These are phyloP conservation scores for Malurus alboscapulatus DNA, from an alignment of 2,113 vertebrate genomes.

Conservation along the genomic window DNA sequence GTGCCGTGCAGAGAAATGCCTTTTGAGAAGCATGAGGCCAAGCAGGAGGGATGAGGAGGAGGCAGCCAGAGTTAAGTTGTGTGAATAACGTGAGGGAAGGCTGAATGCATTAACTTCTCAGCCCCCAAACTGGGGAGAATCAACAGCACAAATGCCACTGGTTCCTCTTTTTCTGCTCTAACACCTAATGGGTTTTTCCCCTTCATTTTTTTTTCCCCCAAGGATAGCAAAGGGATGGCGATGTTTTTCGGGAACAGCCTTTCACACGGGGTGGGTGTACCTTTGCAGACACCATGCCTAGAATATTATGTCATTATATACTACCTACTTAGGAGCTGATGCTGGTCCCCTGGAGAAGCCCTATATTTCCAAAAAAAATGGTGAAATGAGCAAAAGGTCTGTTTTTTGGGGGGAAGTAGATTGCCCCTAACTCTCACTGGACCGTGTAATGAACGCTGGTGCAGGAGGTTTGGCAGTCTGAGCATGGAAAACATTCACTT, in stretches of 20 bases:
- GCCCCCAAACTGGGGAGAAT: neutral
- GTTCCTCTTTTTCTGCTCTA: neutral
- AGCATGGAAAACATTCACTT: neutral
- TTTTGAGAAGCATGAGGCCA: constrained; percentile 51
- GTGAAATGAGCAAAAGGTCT: constrained; percentile 15
- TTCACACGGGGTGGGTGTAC: neutral
- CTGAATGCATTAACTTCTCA: constrained; percentile 52
- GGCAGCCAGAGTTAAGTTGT: constrained; percentile 33
- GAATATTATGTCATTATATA: neutral
- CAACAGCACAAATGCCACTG: neutral
- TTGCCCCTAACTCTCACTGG: neutral
- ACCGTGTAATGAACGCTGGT: neutral
- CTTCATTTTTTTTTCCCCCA: neutral
- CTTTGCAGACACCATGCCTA: neutral
- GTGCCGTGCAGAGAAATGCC: constrained; percentile 29
- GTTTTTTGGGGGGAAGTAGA: neutral
- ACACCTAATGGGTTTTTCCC: neutral
- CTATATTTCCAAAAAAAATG: neutral
- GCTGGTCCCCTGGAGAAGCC: neutral
- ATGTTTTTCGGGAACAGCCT: neutral
- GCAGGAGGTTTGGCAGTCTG: neutral
- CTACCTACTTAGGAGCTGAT: neutral
- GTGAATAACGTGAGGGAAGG: constrained; percentile 30
- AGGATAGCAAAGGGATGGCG: neutral
- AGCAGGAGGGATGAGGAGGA: constrained; percentile 42